Conservation (phyloP, 2,888 invertebrate genomes). For the Drosophila quinaria region DNA sequence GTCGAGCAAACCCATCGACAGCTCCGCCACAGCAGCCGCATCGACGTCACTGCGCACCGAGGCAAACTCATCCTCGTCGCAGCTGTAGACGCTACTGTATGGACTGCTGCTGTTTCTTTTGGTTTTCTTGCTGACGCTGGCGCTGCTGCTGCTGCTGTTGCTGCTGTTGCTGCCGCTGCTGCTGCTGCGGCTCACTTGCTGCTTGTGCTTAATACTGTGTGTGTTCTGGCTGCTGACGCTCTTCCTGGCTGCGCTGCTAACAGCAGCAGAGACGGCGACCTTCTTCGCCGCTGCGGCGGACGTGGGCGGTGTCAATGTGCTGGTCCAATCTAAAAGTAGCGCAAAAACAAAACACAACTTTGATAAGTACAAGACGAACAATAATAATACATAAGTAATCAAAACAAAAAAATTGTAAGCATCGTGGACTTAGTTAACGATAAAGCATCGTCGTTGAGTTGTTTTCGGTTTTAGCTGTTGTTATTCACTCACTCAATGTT, state of each 20-base stretch:
- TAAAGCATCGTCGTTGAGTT: slow-evolving; percentile 24
- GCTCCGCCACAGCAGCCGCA: slow-evolving; percentile 63
- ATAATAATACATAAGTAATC: background rate
- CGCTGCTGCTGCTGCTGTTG: slow-evolving; percentile 26
- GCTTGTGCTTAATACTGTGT: slow-evolving; percentile 74
- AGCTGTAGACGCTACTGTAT: slow-evolving; percentile 41
- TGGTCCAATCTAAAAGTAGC: slow-evolving; percentile 78
- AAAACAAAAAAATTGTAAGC: slow-evolving; percentile 14
- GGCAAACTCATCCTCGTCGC: slow-evolving; percentile 48
- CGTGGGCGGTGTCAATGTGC: slow-evolving; percentile 72
- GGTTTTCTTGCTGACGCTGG: slow-evolving; percentile 65
- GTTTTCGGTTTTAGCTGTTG: slow-evolving; percentile 18
- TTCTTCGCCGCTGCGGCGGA: slow-evolving; percentile 58
- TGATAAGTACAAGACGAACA: slow-evolving; percentile 57
- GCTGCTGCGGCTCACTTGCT: slow-evolving; percentile 53
- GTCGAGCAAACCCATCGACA: slow-evolving; percentile 75
- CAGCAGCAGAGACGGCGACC: slow-evolving; percentile 41
- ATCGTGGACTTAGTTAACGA: slow-evolving; percentile 21
- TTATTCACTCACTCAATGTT: too few relatives aligned
- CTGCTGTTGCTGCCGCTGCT: slow-evolving; percentile 46
- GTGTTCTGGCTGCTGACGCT: slow-evolving; percentile 27
- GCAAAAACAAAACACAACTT: slow-evolving; percentile 33
- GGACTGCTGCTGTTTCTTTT: slow-evolving; percentile 59
- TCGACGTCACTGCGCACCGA: slow-evolving; percentile 48
- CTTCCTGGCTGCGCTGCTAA: slow-evolving; percentile 23